phyloP scores from a whole-genome alignment of 2,888 invertebrate species.

The Scelioninae gen. 2 region DNA sequence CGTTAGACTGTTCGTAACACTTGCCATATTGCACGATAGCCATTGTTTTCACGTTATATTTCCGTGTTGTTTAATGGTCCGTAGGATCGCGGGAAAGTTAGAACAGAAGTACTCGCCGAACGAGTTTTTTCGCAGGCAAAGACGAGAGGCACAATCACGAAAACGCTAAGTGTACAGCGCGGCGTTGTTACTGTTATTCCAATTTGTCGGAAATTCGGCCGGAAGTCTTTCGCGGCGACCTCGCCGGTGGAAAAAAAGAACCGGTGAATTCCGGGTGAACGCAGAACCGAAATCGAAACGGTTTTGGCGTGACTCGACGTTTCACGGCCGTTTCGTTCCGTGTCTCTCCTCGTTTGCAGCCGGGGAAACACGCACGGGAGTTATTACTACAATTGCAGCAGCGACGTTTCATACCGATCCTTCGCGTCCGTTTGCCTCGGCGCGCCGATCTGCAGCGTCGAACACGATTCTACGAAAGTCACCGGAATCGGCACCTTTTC shows the following conservation, averaged over 20 bases:
- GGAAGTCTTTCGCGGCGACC: no score
- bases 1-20: constrained; percentile 53
- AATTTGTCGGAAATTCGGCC: no score
- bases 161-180: background rate
- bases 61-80: constrained; percentile 53
- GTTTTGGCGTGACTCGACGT: no score
- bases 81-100: constrained; percentile 51
- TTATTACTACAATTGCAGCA: constrained; percentile 44
- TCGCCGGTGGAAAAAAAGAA: no score
- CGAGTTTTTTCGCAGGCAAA: constrained; percentile 29
- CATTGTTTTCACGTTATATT: constrained; percentile 56
- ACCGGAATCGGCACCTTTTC: constrained; percentile 33
- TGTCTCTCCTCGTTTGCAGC: constrained; percentile 40
- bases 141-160: constrained; percentile 38
- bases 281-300: background rate
- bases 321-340: constrained; percentile 19
- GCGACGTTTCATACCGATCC: constrained; percentile 43
- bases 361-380: constrained; percentile 38
- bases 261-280: background rate
- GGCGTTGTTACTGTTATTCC: background rate
- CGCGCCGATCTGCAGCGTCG: constrained; percentile 32
- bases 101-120: constrained; percentile 41
- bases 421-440: constrained; percentile 45
- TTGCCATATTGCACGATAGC: constrained; percentile 54
- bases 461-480: constrained; percentile 28